phyloP scores from a whole-genome alignment of 2,113 vertebrate species.

The Heterocephalus glaber region DNA sequence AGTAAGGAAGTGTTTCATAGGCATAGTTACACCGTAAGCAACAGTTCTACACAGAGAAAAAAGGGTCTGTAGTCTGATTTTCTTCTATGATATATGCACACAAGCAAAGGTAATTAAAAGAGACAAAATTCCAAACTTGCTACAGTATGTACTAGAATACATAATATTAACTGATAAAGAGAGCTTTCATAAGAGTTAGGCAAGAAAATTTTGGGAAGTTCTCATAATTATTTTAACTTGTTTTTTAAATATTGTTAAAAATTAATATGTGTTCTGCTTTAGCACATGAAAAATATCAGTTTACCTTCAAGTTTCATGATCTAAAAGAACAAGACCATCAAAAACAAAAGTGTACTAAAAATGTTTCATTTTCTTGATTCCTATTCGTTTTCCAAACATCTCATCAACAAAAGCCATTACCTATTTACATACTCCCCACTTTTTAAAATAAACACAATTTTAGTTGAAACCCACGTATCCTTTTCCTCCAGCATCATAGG shows the following conservation, averaged over 20 bases:
- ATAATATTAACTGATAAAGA: background rate
- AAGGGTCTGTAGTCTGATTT: background rate
- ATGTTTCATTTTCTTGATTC: background rate
- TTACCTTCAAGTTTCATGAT: background rate
- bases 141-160: background rate
- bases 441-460: background rate
- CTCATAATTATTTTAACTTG: background rate
- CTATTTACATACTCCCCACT: background rate
- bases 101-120: background rate
- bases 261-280: background rate
- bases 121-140: background rate
- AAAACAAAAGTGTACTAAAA: background rate
- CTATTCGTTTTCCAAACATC: background rate
- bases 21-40: background rate
- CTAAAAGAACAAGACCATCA: background rate
- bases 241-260: background rate
- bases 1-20: constrained; percentile 5
- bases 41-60: background rate
- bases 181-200: background rate
- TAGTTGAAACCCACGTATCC: background rate
- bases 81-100: background rate
- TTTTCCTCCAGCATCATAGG: background rate
- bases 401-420: background rate
- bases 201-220: background rate
- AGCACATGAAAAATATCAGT: background rate